A percentile compares a stretch with the other conserved stretches of the same genome.
Conservation (phyloP, 2,113 vertebrate species). For the Siniperca knerii region DNA sequence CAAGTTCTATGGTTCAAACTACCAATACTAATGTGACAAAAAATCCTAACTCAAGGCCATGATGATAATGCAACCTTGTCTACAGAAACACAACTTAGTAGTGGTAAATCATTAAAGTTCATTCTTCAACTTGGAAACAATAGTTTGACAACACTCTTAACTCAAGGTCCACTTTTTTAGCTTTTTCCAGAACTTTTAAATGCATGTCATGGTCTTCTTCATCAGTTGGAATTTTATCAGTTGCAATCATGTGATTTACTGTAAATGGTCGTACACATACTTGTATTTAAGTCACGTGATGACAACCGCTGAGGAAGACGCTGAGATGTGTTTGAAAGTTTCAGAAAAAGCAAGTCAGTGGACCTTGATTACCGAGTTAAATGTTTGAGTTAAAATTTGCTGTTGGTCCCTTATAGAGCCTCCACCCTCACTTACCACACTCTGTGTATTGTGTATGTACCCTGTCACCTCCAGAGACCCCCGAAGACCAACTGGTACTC, state of each 20-base stretch:
- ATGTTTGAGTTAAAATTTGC: background rate
- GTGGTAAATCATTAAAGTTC: too few species aligned
- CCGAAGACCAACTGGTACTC: too few species aligned
- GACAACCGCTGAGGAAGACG: background rate
- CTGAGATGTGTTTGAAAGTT: background rate
- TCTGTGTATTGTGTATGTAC: too few species aligned
- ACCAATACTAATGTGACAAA: background rate
- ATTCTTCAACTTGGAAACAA: background rate
- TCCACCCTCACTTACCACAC: too few species aligned
- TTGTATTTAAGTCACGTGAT: too few species aligned
- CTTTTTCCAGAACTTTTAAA: background rate
- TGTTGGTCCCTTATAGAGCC: background rate
- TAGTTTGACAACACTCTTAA: background rate
- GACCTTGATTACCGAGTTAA: background rate
- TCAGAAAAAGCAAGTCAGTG: background rate
- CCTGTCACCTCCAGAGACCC: too few species aligned
- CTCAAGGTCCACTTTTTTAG: background rate
- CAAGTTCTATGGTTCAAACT: background rate
- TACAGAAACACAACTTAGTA: background rate
- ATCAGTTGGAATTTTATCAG: background rate
- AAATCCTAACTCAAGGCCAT: too few species aligned
- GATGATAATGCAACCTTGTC: background rate
- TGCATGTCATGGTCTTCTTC: background rate
- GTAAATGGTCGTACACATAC: background rate
- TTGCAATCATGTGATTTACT: background rate